Percentiles rank a stretch among this genome's conserved stretches.
These are phyloP conservation scores for Protosalanx chinensis DNA, from an alignment of 2,797 vertebrate species.

Conservation along the genomic window DNA sequence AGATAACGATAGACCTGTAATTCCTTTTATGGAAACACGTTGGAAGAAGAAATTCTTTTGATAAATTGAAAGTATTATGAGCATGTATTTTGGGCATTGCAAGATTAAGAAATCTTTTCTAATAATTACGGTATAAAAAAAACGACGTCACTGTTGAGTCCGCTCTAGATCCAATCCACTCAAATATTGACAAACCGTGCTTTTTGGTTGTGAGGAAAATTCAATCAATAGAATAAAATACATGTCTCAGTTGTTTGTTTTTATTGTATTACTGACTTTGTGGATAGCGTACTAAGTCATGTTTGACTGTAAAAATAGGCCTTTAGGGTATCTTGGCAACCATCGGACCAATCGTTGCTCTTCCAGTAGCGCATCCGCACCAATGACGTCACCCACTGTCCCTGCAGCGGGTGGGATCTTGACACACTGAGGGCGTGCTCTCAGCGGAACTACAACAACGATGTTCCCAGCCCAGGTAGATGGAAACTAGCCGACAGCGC, in stretches of 20 bases:
- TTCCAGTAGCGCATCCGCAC: background rate
- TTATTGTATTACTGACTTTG: no score
- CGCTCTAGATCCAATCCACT: background rate
- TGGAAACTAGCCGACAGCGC: background rate
- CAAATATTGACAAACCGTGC: background rate
- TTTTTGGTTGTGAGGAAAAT: background rate
- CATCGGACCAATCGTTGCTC: background rate
- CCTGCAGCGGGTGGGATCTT: background rate
- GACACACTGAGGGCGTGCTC: background rate
- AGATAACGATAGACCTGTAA: background rate
- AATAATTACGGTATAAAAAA: background rate
- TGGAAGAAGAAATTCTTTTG: background rate
- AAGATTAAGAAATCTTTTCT: background rate
- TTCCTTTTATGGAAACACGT: background rate
- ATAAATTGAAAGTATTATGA: background rate
- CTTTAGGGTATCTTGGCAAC: background rate
- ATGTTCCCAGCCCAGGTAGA: background rate
- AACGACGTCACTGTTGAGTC: background rate
- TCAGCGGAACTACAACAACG: background rate
- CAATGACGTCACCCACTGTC: background rate
- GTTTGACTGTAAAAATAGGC: background rate
- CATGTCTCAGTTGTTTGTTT: no score
- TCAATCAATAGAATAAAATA: no score
- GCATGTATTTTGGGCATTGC: background rate
- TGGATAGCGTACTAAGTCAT: background rate